Percentiles rank a stretch among this genome's conserved stretches.
These are phyloP conservation scores for Drosophila neonasuta DNA, from an alignment of 2,888 invertebrate genomes.

Conservation along the genomic window DNA sequence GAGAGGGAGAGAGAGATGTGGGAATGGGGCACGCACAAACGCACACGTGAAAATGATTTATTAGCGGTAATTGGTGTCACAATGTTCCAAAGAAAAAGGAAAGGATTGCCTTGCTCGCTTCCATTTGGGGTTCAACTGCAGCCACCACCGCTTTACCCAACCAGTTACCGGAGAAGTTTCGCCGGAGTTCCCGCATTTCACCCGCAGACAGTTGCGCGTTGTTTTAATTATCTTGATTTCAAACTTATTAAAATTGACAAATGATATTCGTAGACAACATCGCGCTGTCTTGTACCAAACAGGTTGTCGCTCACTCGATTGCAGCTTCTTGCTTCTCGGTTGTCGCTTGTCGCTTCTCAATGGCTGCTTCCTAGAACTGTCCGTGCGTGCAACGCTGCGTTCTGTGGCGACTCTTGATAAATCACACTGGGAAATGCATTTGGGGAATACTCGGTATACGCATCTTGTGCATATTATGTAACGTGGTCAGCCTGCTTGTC, in stretches of 20 bases:
- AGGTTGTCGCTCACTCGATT: constrained; percentile 54
- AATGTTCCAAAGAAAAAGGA: constrained; percentile 72
- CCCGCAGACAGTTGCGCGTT: constrained; percentile 33
- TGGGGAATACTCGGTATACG: constrained; percentile 13
- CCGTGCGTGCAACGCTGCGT: constrained; percentile 19
- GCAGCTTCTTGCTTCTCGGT: neutral
- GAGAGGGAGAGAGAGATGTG: neutral
- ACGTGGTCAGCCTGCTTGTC: constrained; percentile 32
- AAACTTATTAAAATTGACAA: constrained; percentile 79
- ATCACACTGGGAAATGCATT: constrained; percentile 48
- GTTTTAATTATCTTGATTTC: constrained; percentile 78
- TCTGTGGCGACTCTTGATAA: constrained; percentile 58
- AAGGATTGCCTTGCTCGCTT: constrained; percentile 69
- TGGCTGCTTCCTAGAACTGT: constrained; percentile 63
- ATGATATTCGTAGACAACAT: constrained; percentile 74
- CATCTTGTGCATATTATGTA: neutral
- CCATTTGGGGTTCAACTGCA: constrained; percentile 19
- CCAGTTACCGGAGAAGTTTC: constrained; percentile 13
- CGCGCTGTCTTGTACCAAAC: constrained; percentile 62
- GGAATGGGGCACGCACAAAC: constrained; percentile 29
- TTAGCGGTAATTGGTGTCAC: constrained; percentile 79
- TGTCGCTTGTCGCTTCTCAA: constrained; percentile 34
- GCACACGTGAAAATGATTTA: constrained; percentile 74
- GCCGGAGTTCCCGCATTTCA: constrained; percentile 39
- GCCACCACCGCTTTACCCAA: neutral